Evolutionary conservation across 1,140 invertebrate genomes (phyloP).

Genomic region (Spodoptera litura): DNA sequence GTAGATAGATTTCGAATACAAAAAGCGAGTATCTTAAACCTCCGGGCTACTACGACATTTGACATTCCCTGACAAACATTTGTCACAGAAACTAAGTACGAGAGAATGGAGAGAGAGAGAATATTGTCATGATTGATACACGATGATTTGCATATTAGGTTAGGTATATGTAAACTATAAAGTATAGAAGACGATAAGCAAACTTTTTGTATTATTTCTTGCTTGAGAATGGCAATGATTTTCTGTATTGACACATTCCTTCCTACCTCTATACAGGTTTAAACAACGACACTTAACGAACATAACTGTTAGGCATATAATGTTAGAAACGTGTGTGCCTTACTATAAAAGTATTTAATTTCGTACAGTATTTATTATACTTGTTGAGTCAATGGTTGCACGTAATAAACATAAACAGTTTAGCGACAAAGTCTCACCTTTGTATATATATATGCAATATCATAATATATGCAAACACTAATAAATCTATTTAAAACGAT

Average conservation of each 20-base stretch:
- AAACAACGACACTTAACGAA: too few species aligned
- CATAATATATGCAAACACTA: slow-evolving; percentile 15
- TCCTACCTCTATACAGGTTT: not conserved
- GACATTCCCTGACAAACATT: not conserved
- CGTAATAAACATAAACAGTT: not conserved
- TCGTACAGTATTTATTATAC: not conserved
- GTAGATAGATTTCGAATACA: too few species aligned
- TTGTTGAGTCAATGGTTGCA: not conserved
- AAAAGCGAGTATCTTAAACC: too few species aligned
- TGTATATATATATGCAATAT: too few species aligned
- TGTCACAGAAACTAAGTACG: not conserved
- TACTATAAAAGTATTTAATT: too few species aligned
- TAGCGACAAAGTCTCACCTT: not conserved
- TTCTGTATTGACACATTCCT: not conserved
- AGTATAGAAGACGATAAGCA: not conserved
- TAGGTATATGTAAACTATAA: not conserved
- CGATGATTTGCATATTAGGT: slow-evolving; percentile 27
- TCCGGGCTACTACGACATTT: too few species aligned
- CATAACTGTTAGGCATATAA: too few species aligned
- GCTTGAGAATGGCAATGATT: not conserved
- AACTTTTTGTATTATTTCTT: not conserved
- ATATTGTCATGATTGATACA: slow-evolving; percentile 1
- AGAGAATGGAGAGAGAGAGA: slow-evolving; percentile 5
- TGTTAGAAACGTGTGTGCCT: too few species aligned
- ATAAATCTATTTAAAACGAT: slow-evolving; percentile 6